Percentiles rank a stretch among this genome's conserved stretches.
Conservation (phyloP, 2,113 vertebrate species). For the Halichoerus grypus region DNA sequence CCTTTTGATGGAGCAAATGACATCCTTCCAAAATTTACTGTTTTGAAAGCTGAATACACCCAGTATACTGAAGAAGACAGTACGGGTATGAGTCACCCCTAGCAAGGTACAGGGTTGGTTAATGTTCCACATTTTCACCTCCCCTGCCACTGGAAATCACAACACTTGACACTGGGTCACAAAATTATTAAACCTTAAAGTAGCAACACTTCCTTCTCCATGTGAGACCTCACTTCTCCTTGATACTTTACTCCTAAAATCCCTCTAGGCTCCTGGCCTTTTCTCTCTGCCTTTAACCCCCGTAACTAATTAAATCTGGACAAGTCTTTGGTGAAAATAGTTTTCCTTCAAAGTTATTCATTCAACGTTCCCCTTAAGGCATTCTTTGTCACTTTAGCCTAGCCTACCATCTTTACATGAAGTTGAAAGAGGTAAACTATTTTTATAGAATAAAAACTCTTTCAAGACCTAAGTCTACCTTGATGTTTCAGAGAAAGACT, state of each 20-base stretch:
- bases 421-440: conserved; percentile 81
- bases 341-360: conserved; percentile 88
- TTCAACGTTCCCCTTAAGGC: conserved; percentile 85
- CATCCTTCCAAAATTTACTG: background rate
- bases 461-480: conserved; percentile 76
- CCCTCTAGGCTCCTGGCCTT: conserved; percentile 87
- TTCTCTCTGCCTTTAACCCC: conserved; percentile 86
- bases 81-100: conserved; percentile 58
- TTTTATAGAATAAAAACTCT: conserved; percentile 70
- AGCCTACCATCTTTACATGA: conserved; percentile 78
- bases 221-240: conserved; percentile 84
- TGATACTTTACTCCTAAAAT: conserved; percentile 86
- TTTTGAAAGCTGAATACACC: background rate
- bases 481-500: conserved; percentile 65
- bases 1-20: background rate
- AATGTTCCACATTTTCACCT: conserved; percentile 79
- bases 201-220: conserved; percentile 85
- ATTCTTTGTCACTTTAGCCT: conserved; percentile 81
- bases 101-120: conserved; percentile 57
- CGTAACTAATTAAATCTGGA: conserved; percentile 91
- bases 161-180: conserved; percentile 86
- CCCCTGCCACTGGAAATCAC: conserved; percentile 80
- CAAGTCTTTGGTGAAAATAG: conserved; percentile 87
- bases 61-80: background rate
- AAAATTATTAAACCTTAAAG: conserved; percentile 87